Evolutionary conservation across 2,888 invertebrate species (phyloP), one percentile per base, ranked within the genome.

Genomic region (Lissonota sp.): DNA sequence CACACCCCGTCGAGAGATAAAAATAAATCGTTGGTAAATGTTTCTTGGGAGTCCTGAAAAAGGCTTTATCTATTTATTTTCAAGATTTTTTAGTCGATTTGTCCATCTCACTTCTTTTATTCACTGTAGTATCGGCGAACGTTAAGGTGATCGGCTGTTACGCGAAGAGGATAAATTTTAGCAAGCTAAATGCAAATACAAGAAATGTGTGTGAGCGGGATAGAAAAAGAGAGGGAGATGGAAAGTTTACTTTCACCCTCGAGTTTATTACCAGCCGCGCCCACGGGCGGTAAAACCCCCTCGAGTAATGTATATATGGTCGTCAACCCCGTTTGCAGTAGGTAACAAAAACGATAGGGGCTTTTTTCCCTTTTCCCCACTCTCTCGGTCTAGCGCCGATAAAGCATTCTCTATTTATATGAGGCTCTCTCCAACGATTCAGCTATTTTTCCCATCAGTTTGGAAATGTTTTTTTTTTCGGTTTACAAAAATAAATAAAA

Each of bases 281-380:
- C 84, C 81, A 83, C 79, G 71, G 80, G 60, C 75, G 79, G 79
- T 76, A 70, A 78, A 42, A 53, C 6, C 53, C 44, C 80, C 72
- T 60, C 51, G 14, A 51, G 6, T 26, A 57, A 8, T 62, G 10
- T 14, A 42, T 55, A 51, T 70, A 73, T 71, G 82, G 84, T 84
- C 84, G 79, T 85, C 83, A 84, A 85, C 84, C 84, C 84, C 78
- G 71, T 67, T 57, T 42, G 60, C 14, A 42, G 37, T 62, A 46
- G 8, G 12, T 57, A 67, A 58, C 66, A 14, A 44, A 37, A 58
- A 63, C 62, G 49, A 63, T 10, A 42, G 14, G 42, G n/a, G 14
- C 46, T 69, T 55, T 64, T 58, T 60, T 57, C 62, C 60, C 75
- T 16, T 12, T 44, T 26, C 42, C 14, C 46, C 37, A 55, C 8